Evolutionary conservation across 2,888 invertebrate species (phyloP).

Genomic region (Hedya salicella): DNA sequence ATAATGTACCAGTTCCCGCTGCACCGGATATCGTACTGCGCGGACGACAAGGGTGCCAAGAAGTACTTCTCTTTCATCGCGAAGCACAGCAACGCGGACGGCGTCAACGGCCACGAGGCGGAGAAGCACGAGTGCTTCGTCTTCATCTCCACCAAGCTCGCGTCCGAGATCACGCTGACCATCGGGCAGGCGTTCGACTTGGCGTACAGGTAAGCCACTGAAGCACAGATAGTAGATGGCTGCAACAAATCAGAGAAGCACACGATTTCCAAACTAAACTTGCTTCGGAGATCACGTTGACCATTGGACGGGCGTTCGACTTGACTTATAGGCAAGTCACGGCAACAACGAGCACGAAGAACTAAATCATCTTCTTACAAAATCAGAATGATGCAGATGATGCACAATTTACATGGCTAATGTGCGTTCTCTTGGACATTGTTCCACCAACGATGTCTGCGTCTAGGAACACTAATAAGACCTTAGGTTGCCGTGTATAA

Average conservation of each 20-base stretch:
- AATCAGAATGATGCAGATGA: no score
- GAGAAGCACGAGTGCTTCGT: constrained; percentile 98
- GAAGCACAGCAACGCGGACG: constrained; percentile 81
- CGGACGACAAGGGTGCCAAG: constrained; percentile 99
- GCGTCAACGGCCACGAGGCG: constrained; percentile 76
- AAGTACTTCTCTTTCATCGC: constrained; percentile 98
- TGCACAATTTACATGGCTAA: no score
- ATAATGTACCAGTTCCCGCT: constrained; percentile 98
- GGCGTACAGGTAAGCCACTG: constrained; percentile 90
- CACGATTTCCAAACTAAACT: constrained; percentile 97
- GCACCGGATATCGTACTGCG: constrained; percentile 99
- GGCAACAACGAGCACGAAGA: no score
- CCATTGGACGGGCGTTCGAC: constrained; percentile 99
- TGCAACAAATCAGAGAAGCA: constrained; percentile 90
- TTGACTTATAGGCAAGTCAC: constrained; percentile 92
- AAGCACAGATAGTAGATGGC: background rate
- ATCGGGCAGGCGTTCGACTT: constrained; percentile 99
- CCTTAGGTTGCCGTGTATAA: no score
- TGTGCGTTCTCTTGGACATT: no score
- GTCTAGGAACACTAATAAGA: no score
- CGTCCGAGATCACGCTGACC: constrained; percentile 98
- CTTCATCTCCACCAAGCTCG: constrained; percentile 98
- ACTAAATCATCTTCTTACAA: no score
- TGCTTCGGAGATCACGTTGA: constrained; percentile 98
- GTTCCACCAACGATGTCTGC: no score